A percentile compares a stretch with the other conserved stretches of the same genome.
Evolutionary conservation across 2,113 vertebrate genomes (phyloP).

Genomic region (Vidua macroura): DNA sequence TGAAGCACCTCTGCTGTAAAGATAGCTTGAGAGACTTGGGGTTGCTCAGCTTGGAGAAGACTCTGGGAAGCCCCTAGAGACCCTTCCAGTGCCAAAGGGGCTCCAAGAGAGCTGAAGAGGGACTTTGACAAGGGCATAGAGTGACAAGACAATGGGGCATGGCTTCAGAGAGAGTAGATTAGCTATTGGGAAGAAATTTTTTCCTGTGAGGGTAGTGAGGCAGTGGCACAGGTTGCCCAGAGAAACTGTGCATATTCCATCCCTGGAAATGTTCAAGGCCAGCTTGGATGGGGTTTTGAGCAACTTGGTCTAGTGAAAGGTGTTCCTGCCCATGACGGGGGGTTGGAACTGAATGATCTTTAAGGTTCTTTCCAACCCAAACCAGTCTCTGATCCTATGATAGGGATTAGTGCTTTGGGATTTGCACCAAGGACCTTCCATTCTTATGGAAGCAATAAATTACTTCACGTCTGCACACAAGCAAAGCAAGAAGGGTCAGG

Average conservation of each 20-base stretch:
- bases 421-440: background rate
- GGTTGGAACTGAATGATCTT: background rate
- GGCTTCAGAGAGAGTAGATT: background rate
- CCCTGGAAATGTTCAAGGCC: background rate
- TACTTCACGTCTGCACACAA: background rate
- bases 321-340: background rate
- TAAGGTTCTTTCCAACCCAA: background rate
- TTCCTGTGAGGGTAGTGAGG: background rate
- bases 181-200: background rate
- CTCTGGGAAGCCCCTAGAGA: background rate
- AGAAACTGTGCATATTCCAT: background rate
- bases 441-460: background rate
- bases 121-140: background rate
- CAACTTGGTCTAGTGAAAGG: background rate
- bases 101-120: background rate
- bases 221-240: background rate
- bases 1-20: background rate
- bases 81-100: background rate
- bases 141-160: background rate
- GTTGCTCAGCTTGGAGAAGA: background rate
- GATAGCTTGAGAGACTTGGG: background rate
- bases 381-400: background rate
- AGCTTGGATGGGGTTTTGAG: background rate
- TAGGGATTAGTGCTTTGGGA: rapidly evolving
- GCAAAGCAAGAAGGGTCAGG: background rate